Percentiles rank a stretch among this genome's conserved stretches.
These are phyloP conservation scores for Meiosimyza decipiens DNA, from an alignment of 2,888 invertebrate genomes.

Conservation along the genomic window DNA sequence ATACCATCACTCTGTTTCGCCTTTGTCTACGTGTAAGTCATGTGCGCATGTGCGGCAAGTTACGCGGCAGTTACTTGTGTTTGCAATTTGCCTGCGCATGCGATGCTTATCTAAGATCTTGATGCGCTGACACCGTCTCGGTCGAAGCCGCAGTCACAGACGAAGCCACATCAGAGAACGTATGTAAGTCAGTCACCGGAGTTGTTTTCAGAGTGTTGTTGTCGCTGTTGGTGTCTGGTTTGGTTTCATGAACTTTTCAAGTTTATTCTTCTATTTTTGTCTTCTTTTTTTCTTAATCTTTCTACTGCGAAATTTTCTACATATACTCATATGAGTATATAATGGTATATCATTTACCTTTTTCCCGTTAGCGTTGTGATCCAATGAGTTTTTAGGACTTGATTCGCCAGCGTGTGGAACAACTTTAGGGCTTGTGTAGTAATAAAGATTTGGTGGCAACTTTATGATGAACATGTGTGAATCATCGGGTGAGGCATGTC, in stretches of 20 bases:
- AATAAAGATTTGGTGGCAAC: constrained; percentile 84
- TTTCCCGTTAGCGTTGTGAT: constrained; percentile 63
- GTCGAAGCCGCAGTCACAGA: constrained; percentile 28
- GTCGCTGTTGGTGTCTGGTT: constrained; percentile 24
- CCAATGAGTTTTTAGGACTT: constrained; percentile 49
- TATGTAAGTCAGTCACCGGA: constrained; percentile 36
- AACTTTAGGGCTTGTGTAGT: constrained; percentile 78
- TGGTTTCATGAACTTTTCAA: constrained; percentile 17
- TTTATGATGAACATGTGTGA: constrained; percentile 90
- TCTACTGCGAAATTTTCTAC: constrained; percentile 18
- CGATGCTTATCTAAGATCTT: constrained; percentile 48
- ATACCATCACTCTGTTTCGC: no score
- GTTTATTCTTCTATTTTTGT: constrained; percentile 19
- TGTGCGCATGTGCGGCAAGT: not conserved
- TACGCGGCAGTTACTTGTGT: constrained; percentile 28
- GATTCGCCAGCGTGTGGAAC: constrained; percentile 25
- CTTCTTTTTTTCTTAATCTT: constrained; percentile 8
- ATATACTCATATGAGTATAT: constrained; percentile 42
- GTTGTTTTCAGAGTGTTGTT: constrained; percentile 12
- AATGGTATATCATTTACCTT: constrained; percentile 65
- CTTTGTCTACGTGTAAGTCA: not conserved
- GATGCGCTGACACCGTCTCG: constrained; percentile 46
- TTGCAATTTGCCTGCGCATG: constrained; percentile 47
- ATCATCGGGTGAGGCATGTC: constrained; percentile 78
- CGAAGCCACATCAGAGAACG: constrained; percentile 7